phyloP scores from a whole-genome alignment of 2,797 vertebrate genomes.

The Varecia variegata region DNA sequence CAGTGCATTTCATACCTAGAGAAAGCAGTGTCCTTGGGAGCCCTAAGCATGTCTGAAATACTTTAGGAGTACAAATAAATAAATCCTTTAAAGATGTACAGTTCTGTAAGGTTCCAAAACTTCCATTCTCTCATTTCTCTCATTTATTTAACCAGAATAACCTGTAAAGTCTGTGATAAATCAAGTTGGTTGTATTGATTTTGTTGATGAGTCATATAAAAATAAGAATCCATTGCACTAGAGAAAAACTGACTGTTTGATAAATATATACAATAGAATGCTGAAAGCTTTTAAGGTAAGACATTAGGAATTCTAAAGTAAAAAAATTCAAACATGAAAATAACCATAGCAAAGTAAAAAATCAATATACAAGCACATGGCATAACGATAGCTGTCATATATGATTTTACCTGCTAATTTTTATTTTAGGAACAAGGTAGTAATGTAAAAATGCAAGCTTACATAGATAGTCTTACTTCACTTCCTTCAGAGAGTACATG shows the following conservation, averaged over 20 bases:
- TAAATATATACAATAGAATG: neutral
- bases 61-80: neutral
- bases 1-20: neutral
- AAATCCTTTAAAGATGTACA: neutral
- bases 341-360: neutral
- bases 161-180: neutral
- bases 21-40: neutral
- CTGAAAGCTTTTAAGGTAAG: neutral
- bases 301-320: neutral
- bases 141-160: neutral
- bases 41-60: conserved; percentile 8
- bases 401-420: neutral
- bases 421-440: neutral
- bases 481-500: neutral
- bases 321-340: neutral
- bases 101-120: neutral
- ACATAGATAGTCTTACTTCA: neutral
- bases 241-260: neutral
- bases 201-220: conserved; percentile 12
- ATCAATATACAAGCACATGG: neutral
- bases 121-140: neutral
- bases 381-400: neutral
- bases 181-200: neutral
- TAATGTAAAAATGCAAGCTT: neutral
- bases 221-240: neutral